Percentiles rank a stretch among this genome's conserved stretches.
These are phyloP conservation scores for Lycodopsis pacificus DNA, from an alignment of 2,797 vertebrate genomes.

Conservation along the genomic window DNA sequence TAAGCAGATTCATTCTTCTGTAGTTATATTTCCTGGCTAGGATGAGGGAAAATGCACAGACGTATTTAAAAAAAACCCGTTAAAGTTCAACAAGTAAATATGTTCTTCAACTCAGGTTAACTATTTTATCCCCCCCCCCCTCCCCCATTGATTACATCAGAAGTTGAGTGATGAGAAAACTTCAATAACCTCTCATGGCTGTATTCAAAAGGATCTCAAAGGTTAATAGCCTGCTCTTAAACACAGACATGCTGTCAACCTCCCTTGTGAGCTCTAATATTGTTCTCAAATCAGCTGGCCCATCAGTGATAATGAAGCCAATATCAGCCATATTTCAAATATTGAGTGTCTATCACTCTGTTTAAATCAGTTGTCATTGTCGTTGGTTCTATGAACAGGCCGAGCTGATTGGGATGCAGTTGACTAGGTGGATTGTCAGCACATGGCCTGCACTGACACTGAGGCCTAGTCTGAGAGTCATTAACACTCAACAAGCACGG, in stretches of 20 bases:
- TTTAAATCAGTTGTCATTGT: conserved; percentile 49
- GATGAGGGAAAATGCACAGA: neutral
- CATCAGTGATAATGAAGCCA: conserved; percentile 28
- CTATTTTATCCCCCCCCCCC: too few species aligned
- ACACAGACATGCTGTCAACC: neutral
- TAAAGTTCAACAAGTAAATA: neutral
- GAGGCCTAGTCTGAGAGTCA: conserved; percentile 77
- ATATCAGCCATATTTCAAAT: conserved; percentile 46
- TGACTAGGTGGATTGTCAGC: conserved; percentile 72
- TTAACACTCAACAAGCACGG: conserved; percentile 78
- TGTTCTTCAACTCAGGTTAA: neutral
- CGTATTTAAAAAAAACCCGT: neutral
- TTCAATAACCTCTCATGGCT: conserved; percentile 8
- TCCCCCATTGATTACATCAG: neutral
- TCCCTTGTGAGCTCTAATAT: conserved; percentile 27
- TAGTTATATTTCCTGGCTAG: neutral
- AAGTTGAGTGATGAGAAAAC: conserved; percentile 15
- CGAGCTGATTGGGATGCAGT: conserved; percentile 74
- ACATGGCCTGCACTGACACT: conserved; percentile 70
- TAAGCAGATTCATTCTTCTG: neutral
- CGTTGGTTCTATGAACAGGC: conserved; percentile 43
- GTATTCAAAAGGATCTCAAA: conserved; percentile 4
- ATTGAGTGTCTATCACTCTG: conserved; percentile 45
- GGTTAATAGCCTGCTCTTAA: conserved; percentile 22
- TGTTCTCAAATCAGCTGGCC: conserved; percentile 10